These are phyloP conservation scores for Florisuga fusca DNA, from an alignment of 2,797 vertebrate genomes.

Conservation along the genomic window DNA sequence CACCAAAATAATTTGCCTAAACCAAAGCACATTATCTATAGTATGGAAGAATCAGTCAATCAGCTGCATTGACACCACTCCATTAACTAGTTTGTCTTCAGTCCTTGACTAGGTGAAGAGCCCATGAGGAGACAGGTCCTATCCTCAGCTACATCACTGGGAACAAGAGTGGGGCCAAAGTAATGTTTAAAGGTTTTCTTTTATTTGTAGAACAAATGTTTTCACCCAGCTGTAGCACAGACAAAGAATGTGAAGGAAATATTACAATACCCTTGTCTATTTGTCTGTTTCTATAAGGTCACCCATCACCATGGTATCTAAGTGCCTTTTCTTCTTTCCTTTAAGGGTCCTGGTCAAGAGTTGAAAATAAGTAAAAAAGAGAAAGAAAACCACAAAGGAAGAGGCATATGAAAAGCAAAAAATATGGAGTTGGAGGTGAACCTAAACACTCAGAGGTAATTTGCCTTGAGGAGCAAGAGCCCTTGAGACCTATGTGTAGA, in stretches of 20 bases:
- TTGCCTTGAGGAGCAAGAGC: constrained; percentile 66
- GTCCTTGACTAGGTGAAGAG: not conserved
- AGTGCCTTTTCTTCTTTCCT: constrained; percentile 61
- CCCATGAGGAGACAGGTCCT: not conserved
- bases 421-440: not conserved
- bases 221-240: constrained; percentile 19
- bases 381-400: constrained; percentile 43
- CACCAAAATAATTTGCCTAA: not conserved
- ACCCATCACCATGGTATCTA: constrained; percentile 30
- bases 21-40: not conserved
- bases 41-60: not conserved
- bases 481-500: constrained; percentile 46
- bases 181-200: constrained; percentile 44
- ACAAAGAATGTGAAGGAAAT: constrained; percentile 29
- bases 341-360: constrained; percentile 38
- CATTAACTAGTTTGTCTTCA: not conserved
- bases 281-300: constrained; percentile 66
- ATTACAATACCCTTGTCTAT: constrained; percentile 21
- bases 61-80: not conserved
- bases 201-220: constrained; percentile 65
- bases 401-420: constrained; percentile 36
- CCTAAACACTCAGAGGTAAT: constrained; percentile 50
- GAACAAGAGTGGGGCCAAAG: not conserved
- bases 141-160: not conserved
- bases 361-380: constrained; percentile 52